phyloP scores from a whole-genome alignment of 2,888 invertebrate genomes.

The Gibbula magus region DNA sequence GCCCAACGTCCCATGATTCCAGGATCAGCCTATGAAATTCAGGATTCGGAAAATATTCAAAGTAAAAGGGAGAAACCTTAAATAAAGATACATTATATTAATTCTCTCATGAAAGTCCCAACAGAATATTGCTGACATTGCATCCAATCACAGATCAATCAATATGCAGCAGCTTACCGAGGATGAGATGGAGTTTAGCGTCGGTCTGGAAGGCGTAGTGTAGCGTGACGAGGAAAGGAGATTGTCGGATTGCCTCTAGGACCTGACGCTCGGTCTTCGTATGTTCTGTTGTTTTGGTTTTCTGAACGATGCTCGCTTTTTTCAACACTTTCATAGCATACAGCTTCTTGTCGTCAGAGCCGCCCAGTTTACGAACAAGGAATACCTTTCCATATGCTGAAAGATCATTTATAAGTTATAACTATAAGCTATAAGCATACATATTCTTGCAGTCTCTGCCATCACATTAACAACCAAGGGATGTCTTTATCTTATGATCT shows the following conservation, averaged over 20 bases:
- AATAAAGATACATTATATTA: neutral
- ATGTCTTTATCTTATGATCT: too few species aligned
- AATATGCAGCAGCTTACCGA: conserved; percentile 83
- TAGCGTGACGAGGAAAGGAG: conserved; percentile 96
- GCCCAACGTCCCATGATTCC: too few species aligned
- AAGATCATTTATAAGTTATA: conserved; percentile 25
- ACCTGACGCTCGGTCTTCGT: conserved; percentile 98
- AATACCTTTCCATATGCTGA: conserved; percentile 85
- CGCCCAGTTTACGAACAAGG: conserved; percentile 93
- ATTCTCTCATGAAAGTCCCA: neutral
- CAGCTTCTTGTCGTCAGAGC: conserved; percentile 87
- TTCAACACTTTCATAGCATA: conserved; percentile 99
- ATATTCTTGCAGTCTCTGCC: too few species aligned
- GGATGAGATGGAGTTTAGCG: conserved; percentile 94
- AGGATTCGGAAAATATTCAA: too few species aligned
- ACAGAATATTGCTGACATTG: neutral
- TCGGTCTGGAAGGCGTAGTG: conserved; percentile 99
- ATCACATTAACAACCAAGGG: too few species aligned
- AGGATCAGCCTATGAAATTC: too few species aligned
- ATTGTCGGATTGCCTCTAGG: conserved; percentile 93
- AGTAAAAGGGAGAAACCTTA: too few species aligned
- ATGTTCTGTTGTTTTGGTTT: conserved; percentile 83
- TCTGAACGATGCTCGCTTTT: conserved; percentile 93
- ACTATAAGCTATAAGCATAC: too few species aligned
- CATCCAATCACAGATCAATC: neutral